Evolutionary conservation across 2,888 invertebrate genomes (phyloP).

Genomic region (Dexiosoma caninum): DNA sequence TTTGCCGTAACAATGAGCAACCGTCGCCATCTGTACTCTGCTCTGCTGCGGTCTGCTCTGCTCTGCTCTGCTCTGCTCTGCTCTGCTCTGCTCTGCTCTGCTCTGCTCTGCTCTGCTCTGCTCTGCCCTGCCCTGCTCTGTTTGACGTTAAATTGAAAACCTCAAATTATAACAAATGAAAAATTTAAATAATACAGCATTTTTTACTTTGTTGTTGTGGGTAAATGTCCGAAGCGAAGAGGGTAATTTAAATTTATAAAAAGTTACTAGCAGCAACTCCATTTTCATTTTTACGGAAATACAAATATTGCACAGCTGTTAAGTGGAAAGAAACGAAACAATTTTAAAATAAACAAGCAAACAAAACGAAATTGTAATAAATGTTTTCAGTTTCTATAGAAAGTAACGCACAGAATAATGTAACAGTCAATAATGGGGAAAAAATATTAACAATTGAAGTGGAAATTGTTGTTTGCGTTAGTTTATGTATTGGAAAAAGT

Average conservation of each 20-base stretch:
- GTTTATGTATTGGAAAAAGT: conserved; percentile 8
- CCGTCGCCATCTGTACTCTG: no score
- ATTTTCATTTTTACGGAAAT: conserved; percentile 28
- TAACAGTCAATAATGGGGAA: conserved; percentile 6
- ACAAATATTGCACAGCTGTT: conserved; percentile 44
- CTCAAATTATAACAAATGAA: conserved; percentile 56
- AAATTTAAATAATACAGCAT: conserved; percentile 43
- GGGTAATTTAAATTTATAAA: background rate
- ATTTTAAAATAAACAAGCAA: background rate
- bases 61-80: no score
- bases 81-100: no score
- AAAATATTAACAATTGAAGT: conserved; percentile 39
- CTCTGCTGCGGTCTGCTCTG: no score
- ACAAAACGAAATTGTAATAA: conserved; percentile 46
- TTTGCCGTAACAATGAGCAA: conserved; percentile 37
- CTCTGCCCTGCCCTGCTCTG: no score
- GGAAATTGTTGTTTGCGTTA: background rate
- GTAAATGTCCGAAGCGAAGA: background rate
- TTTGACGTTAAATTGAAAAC: conserved; percentile 20
- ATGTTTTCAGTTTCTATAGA: conserved; percentile 32
- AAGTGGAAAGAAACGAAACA: conserved; percentile 32
- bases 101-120: no score
- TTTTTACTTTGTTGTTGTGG: conserved; percentile 10
- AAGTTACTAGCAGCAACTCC: conserved; percentile 37
- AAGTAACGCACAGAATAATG: background rate